Evolutionary conservation across 2,797 vertebrate species (phyloP).

Genomic region (Cryptoblepharus egeriae): DNA sequence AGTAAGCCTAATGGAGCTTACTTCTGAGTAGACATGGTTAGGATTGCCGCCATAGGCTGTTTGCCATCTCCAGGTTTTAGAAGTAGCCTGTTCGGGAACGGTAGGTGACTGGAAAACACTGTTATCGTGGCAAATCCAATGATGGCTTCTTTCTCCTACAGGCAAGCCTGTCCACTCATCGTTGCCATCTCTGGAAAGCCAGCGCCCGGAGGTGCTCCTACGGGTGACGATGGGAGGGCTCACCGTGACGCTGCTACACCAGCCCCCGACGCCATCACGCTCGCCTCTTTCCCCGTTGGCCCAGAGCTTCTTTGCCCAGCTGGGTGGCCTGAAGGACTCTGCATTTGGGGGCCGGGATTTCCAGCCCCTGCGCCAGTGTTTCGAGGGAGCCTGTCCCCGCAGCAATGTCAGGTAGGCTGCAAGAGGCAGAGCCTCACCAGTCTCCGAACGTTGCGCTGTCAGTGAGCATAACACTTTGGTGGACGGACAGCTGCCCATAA

Average conservation of each 20-base stretch:
- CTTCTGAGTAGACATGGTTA: no score
- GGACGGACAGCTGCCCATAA: no score
- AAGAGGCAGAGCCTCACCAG: no score
- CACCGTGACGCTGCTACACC: conserved; percentile 86
- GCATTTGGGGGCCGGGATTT: conserved; percentile 90
- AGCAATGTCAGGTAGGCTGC: conserved; percentile 85
- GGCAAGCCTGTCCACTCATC: conserved; percentile 72
- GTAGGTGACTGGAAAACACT: no score
- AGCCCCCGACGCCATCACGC: conserved; percentile 55
- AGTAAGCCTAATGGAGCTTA: no score
- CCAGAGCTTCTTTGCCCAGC: conserved; percentile 83
- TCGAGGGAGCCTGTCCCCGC: conserved; percentile 85
- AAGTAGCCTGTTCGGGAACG: no score
- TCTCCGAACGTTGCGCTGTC: background rate
- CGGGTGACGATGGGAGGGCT: conserved; percentile 87
- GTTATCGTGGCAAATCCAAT: no score
- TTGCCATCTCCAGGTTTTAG: no score
- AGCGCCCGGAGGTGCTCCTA: conserved; percentile 85
- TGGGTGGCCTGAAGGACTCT: conserved; percentile 85
- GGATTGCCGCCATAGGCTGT: no score
- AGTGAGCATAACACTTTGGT: no score
- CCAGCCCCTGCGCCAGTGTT: conserved; percentile 80
- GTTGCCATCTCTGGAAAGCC: conserved; percentile 76
- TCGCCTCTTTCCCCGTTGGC: conserved; percentile 69
- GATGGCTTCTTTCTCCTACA: conserved; percentile 51